Evolutionary conservation across 35 echinoderm and acorn worm genomes (phyloP).

Genomic region (Patiria miniata): DNA sequence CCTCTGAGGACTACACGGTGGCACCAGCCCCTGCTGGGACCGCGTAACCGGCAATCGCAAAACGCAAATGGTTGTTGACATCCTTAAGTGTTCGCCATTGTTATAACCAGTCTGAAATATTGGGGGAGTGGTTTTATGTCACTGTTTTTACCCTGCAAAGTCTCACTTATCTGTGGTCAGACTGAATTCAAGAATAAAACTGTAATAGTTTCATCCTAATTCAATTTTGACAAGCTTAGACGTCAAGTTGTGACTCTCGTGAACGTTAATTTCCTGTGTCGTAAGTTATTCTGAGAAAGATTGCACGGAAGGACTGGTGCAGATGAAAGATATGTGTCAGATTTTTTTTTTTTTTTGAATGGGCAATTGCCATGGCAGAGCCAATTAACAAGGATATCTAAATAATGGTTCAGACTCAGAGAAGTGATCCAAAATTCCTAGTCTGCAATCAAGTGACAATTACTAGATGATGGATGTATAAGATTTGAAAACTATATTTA

Average conservation of each 20-base stretch:
- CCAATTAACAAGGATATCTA: too few species aligned
- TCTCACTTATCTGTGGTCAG: not conserved
- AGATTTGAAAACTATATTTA: too few species aligned
- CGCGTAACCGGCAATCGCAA: not conserved
- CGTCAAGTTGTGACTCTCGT: not conserved
- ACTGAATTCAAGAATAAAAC: not conserved
- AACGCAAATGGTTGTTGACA: conserved; percentile 5
- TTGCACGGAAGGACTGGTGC: too few species aligned
- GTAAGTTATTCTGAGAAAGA: too few species aligned
- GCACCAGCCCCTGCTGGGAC: not conserved
- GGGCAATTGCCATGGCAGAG: too few species aligned
- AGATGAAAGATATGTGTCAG: too few species aligned
- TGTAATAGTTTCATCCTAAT: not conserved
- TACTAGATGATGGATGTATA: too few species aligned
- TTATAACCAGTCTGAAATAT: too few species aligned
- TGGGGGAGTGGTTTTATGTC: not conserved
- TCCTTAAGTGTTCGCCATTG: not conserved
- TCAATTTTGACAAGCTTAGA: not conserved
- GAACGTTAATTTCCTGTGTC: not conserved
- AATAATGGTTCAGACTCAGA: too few species aligned
- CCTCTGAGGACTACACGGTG: not conserved
- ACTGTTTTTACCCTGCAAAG: not conserved
- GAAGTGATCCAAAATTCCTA: too few species aligned
- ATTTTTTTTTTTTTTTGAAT: too few species aligned
- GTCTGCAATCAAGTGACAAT: too few species aligned